Evolutionary conservation across 1,140 invertebrate genomes (phyloP), one percentile per base, ranked within the genome.

Genomic region (Meloidogyne hapla): DNA sequence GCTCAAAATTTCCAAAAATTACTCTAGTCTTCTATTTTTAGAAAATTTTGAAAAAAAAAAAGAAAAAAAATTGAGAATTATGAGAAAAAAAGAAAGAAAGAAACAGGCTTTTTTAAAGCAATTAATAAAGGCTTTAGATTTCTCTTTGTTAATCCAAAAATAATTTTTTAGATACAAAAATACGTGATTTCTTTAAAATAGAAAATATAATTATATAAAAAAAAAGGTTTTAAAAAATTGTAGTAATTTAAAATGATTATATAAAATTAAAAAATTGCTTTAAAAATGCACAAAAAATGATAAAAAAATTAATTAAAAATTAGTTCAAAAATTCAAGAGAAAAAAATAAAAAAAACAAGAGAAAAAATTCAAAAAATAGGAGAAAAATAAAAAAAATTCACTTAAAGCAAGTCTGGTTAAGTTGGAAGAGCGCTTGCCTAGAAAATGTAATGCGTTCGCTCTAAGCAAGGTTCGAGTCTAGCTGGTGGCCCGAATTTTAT

Each of bases 21-120:
- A 8, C 62, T 63, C 8, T 6, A 70, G 18, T 48, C 40, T 13
- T 70, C 25, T 21, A 38, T 63, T 26, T 61, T 42, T 0, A 42
- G 40, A 42, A 42, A 48, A 48, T 48, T 48, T 12, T 8, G 9
- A 10, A 10, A 42, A 42, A 42, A 18, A 48, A 48, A 12, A 42
- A 42, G n/a, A 56, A 56, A n/a, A n/a, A 56, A 56, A n/a, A n/a
- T n/a, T n/a, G 18, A 56, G 48, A 56, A 56, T 56, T 48, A 48
- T 48, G 45, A 48, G 45, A 48, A n/a, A n/a, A 56, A n/a, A 56
- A n/a, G 2, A 56, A 42, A 42, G 40, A 42, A 9, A 42, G 40
- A 6, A 13, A 48, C 3, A 18, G 8, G 33, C 33, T 33, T 33
- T 33, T 33, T 33, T 48, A 48, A 18, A 56, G 48, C n/a, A 56